phyloP scores from a whole-genome alignment of 2,113 vertebrate species.

The Lates calcarifer region DNA sequence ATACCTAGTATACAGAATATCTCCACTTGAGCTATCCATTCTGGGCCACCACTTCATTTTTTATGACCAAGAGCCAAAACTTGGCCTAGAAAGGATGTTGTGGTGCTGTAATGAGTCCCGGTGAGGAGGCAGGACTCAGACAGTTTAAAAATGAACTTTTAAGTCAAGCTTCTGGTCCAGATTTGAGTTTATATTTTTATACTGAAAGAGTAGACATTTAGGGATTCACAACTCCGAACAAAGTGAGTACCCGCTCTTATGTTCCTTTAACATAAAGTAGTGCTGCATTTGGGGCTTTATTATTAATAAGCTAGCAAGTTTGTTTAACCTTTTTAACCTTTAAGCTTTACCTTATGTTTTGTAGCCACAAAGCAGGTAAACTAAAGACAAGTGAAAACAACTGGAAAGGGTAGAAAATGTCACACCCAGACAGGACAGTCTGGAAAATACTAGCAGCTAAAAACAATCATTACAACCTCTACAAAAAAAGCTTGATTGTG shows the following conservation, averaged over 20 bases:
- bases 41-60: slow-evolving; percentile 54
- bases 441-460: slow-evolving; percentile 1
- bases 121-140: slow-evolving; percentile 29
- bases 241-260: background rate
- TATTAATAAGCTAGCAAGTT: too few species aligned
- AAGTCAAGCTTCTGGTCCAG: slow-evolving; percentile 18
- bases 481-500: background rate
- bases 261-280: background rate
- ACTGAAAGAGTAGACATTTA: background rate
- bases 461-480: background rate
- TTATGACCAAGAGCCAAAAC: slow-evolving; percentile 51
- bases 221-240: background rate
- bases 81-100: slow-evolving; percentile 49
- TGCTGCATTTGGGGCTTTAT: background rate
- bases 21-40: slow-evolving; percentile 57
- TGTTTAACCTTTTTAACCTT: too few species aligned
- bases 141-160: slow-evolving; percentile 52
- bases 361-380: background rate
- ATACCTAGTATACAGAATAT: slow-evolving; percentile 52
- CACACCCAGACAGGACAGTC: background rate
- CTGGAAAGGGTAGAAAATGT: background rate
- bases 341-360: background rate
- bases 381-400: background rate
- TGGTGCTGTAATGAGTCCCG: slow-evolving; percentile 60
- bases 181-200: background rate